Base-by-base conservation (phyloP, 2,888 invertebrate genomes). In the Spodoptera picta region DNA sequence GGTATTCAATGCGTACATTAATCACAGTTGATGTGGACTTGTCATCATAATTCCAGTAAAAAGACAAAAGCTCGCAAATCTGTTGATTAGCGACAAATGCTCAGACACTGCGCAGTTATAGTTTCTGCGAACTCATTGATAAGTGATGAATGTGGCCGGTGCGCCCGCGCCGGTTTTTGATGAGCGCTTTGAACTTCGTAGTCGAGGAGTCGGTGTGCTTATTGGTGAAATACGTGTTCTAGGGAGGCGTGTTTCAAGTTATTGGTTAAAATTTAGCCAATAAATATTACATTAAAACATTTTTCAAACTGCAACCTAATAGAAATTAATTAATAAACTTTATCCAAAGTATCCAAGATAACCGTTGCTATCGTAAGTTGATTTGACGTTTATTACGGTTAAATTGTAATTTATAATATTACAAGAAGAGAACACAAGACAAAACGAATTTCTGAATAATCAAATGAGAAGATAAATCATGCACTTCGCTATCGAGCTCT, bases 91-190 rank as follows among this genome's bases (percentile, higher is more conserved):
- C 47, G n/a, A 59, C 60, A 74, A 74, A 59, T 64, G 14, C 23
- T 44, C 43, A 3, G 45, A 43, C 1, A 42, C 27, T 10, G 2
- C 23, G 64, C 6, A 3, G 49, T 56, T 63, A 50, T 69, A 60
- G 62, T 64, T 80, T 80, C 79, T 70, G 65, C 57, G 79, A 80
- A 79, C 27, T 70, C 69, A 70, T 70, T 75, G 75, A 79, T 72
- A 77, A 79, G 62, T 80, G 71, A 71, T 76, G 70, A 73, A 75
- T 75, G 75, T 49, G 51, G 50, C 50, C 68, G 71, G 54, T 64
- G 67, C 66, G 58, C 64, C 44, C 24, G 59, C 57, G 75, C 62
- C 51, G 67, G 52, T 64, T 75, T 77, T 72, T 77, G 58, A 73
- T 50, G 61, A 48, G 63, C 46, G 47, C 31, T 59, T 60, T 62